Evolutionary conservation across 2,113 vertebrate genomes (phyloP), one percentile per base, ranked within the genome.

Genomic region (Neogale vison): DNA sequence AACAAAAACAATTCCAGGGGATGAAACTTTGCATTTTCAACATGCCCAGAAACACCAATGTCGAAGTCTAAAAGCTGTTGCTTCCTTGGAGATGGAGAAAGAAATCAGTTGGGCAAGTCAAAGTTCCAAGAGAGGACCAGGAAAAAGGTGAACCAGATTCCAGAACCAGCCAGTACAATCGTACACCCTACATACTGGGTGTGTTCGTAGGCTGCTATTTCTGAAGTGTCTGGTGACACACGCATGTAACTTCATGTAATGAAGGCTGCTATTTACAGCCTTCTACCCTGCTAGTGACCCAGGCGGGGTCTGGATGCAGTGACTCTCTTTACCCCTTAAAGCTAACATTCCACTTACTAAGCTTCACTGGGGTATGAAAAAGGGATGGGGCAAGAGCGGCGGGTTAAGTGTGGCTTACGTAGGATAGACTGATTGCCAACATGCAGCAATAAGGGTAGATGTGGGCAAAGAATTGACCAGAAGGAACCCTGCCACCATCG

Each of bases 321-420:
- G 92, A 89, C 87, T 59, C 20, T 72, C 86, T 88, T 76, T 34
- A 87, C 18, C 57, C 72, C 50, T 88, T 85, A 72, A 59, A 87
- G 71, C 57, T 83, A 71, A 79, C 96, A 97, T 97, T 96, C 93
- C 95, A 91, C 59, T 94, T 87, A 91, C 21, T 93, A 90, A 86
- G 31, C 63, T 88, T 95, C 84, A 85, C 3, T 81, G 45, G 63
- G 42, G 88, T 69, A 84, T 76, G 55, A 82, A 92, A 87, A 90
- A 61, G 23, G 82, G 31, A 83, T 74, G 88, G 59, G 67, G 15
- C 61, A 52, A 91, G 82, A 85, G 3, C 82, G 12, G 81, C 9
- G 71, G 39, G 5, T 47, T 52, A 61, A 71, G 21, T 88, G 72
- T 69, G 20, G 50, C 23, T 96, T 91, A 94, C 67, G 61, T 4